Conservation (phyloP, 2,888 invertebrate species). For the Tubulanus polymorphus region DNA sequence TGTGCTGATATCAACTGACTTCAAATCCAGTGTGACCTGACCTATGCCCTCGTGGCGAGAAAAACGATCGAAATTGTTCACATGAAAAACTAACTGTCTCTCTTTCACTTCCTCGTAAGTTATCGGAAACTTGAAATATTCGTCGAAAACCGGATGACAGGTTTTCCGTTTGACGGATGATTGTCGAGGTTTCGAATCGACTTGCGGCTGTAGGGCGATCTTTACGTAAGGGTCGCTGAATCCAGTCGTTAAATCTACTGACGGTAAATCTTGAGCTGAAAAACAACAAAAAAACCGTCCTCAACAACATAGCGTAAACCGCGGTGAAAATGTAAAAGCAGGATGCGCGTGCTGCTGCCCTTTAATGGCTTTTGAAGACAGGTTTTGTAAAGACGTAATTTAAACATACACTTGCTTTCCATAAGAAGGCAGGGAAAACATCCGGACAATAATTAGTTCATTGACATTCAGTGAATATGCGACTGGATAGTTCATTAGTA, state of each 20-base stretch:
- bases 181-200: constrained; percentile 79
- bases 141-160: constrained; percentile 82
- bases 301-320: too few relatives aligned
- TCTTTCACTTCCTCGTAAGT: constrained; percentile 81
- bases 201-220: constrained; percentile 73
- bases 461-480: too few relatives aligned
- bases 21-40: constrained; percentile 73
- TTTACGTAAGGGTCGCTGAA: constrained; percentile 88
- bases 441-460: too few relatives aligned
- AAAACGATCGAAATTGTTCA: constrained; percentile 67
- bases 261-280: constrained; percentile 69
- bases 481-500: too few relatives aligned
- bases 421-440: too few relatives aligned
- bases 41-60: constrained; percentile 85
- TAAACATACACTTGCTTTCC: too few relatives aligned
- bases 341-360: too few relatives aligned
- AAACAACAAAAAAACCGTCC: too few relatives aligned
- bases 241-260: constrained; percentile 73
- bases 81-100: constrained; percentile 67
- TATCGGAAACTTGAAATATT: constrained; percentile 88
- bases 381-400: too few relatives aligned
- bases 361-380: too few relatives aligned
- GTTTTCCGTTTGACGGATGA: constrained; percentile 80
- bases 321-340: too few relatives aligned
- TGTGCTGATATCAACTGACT: constrained; percentile 73